Conservation (phyloP, 2,888 invertebrate genomes). For the Silvanus unidentatus region DNA sequence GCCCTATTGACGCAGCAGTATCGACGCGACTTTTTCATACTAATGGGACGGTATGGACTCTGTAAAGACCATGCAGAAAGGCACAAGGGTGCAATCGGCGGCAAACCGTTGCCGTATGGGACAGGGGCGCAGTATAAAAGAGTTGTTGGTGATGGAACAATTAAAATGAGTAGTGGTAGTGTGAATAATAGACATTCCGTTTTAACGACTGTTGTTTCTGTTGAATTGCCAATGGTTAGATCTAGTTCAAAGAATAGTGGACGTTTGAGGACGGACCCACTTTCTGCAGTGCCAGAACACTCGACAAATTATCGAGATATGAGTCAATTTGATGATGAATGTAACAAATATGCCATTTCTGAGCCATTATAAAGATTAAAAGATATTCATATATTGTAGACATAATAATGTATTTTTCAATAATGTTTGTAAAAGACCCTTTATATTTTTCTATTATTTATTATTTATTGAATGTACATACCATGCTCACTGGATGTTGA, state of each 20-base stretch:
- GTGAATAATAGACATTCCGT: slow-evolving; percentile 38
- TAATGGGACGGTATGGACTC: slow-evolving; percentile 49
- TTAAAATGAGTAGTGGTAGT: slow-evolving; percentile 29
- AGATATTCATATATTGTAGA: too few relatives aligned
- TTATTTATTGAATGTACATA: too few relatives aligned
- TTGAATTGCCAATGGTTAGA: slow-evolving; percentile 39
- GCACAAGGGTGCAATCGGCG: slow-evolving; percentile 47
- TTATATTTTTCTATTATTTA: too few relatives aligned
- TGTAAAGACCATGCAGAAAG: slow-evolving; percentile 45
- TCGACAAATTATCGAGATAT: slow-evolving; percentile 24
- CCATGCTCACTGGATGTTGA: too few relatives aligned
- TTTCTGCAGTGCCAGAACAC: slow-evolving; percentile 35
- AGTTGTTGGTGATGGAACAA: slow-evolving; percentile 21
- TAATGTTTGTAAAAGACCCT: too few relatives aligned
- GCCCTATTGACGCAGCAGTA: slow-evolving; percentile 63
- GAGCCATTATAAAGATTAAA: slow-evolving; percentile 32
- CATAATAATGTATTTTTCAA: too few relatives aligned
- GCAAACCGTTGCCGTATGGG: slow-evolving; percentile 41
- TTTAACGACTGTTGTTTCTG: slow-evolving; percentile 43
- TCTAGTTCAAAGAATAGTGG: slow-evolving; percentile 34
- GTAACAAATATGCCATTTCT: slow-evolving; percentile 25
- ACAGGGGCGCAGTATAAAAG: slow-evolving; percentile 38
- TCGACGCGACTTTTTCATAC: slow-evolving; percentile 52
- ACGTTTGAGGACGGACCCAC: slow-evolving; percentile 29
- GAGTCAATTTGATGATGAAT: slow-evolving; percentile 29